These are phyloP conservation scores for Ephydatia muelleri DNA, from an alignment of 37 sponge, comb jelly and placozoan genomes.

Conservation along the genomic window DNA sequence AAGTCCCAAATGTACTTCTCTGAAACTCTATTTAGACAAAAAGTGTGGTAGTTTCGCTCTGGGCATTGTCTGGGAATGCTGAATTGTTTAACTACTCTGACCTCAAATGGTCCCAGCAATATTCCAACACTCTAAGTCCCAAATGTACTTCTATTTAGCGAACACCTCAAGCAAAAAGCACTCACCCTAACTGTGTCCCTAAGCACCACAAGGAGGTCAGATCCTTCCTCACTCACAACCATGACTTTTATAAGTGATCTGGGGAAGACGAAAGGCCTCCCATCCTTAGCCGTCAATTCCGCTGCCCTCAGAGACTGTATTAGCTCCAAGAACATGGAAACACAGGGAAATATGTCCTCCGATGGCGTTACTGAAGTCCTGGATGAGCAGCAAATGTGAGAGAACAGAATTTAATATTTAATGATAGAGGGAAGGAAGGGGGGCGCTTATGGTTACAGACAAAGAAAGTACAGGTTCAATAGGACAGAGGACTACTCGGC, in stretches of 20 bases:
- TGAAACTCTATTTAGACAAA: too few species aligned
- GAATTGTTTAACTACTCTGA: too few species aligned
- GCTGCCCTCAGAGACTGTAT: constrained; percentile 9
- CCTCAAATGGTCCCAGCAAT: too few species aligned
- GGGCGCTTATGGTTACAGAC: constrained; percentile 2
- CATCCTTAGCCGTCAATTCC: not conserved
- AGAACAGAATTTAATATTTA: not conserved
- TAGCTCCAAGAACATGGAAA: constrained; percentile 52
- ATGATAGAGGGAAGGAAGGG: not conserved
- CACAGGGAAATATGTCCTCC: constrained; percentile 30
- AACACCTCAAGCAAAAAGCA: not conserved
- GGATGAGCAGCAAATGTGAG: not conserved
- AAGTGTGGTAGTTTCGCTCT: too few species aligned
- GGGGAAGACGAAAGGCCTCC: constrained; percentile 25
- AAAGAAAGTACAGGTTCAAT: not conserved
- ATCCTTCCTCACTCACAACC: constrained; percentile 7
- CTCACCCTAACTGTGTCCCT: constrained; percentile 35
- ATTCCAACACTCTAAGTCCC: not conserved
- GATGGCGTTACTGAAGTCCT: constrained; percentile 5
- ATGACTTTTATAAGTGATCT: constrained; percentile 25
- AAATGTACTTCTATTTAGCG: not conserved
- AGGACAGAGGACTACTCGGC: not conserved
- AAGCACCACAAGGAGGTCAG: constrained; percentile 20
- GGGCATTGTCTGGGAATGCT: too few species aligned
- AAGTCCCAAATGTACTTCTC: too few species aligned